These are phyloP conservation scores for Ceratina australensis DNA, from an alignment of 1,140 invertebrate genomes.

Conservation along the genomic window DNA sequence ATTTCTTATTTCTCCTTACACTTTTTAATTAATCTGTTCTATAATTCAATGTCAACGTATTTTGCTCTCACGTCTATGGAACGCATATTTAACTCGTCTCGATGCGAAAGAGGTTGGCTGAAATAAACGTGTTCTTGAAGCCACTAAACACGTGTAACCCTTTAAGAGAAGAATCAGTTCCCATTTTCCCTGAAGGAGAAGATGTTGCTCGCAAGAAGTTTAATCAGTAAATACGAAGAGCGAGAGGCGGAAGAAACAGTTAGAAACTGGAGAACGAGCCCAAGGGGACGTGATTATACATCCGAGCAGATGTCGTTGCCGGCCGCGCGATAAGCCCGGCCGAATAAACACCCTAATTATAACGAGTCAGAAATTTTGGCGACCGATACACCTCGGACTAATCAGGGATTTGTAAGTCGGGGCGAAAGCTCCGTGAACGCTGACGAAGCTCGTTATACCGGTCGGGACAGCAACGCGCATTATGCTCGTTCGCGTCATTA, in stretches of 20 bases:
- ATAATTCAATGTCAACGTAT: no score
- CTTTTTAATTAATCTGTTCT: no score
- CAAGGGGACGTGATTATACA: constrained; percentile 22
- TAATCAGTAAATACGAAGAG: constrained; percentile 16
- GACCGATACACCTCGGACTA: neutral
- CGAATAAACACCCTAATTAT: constrained; percentile 13
- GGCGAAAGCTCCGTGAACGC: neutral
- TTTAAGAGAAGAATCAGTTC: neutral
- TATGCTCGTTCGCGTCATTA: neutral
- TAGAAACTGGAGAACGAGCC: constrained; percentile 16
- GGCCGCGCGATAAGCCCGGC: constrained; percentile 19
- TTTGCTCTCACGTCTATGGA: no score
- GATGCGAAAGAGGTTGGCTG: no score
- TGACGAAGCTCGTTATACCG: constrained; percentile 2
- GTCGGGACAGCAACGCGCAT: neutral
- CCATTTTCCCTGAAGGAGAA: constrained; percentile 4
- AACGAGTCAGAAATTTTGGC: neutral
- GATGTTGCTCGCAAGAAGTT: neutral
- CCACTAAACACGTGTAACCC: neutral
- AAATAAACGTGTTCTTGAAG: no score
- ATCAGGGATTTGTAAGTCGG: neutral
- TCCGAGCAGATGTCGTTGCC: constrained; percentile 32
- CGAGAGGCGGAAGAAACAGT: constrained; percentile 12
- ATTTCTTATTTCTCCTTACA: no score
- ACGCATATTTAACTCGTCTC: no score